Evolutionary conservation across 2,888 invertebrate species (phyloP), one percentile per base, ranked within the genome.

Genomic region (Chrysolina americana): DNA sequence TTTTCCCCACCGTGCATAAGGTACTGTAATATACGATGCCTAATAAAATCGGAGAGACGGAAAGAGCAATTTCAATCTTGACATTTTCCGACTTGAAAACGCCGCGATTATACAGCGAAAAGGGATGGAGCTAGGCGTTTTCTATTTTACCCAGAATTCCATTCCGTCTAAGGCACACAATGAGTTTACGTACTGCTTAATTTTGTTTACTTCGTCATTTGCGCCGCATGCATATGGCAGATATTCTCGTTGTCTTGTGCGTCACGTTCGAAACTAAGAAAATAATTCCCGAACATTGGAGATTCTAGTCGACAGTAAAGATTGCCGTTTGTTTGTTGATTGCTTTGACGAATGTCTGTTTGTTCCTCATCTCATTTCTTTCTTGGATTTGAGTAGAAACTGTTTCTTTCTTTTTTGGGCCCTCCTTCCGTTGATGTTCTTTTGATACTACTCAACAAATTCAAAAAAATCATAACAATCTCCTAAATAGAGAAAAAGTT

Each of bases 181-280:
- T 69, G 76, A 78, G 74, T 78, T 79, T 75, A 77, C 73, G 71
- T 76, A 71, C 56, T 68, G 75, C 76, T 78, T 74, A 79, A 79
- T 78, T 77, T 74, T 76, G 79, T 79, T 78, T 76, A 78, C 74
- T 76, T 75, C 77, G 71, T 76, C 73, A 74, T 23, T 71, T 75
- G 77, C 71, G 65, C 73, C 71, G 71, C 69, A 68, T 76, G 78
- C 66, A 75, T 68, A 23, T 56, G 71, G 71, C 75, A 8, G 36
- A 75, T 41, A 59, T 53, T 69, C 19, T 41, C 28, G 11, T 47
- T 41, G n/a, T 44, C n/a, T 50, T 28, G 0, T 36, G 15, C n/a
- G 28, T 59, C 28, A 5, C n/a, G 59, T 59, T 28, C 15, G 11
- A 36, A 28, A 0, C 17, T 1, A 1, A 53, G 21, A 23, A 53